Conservation (phyloP, 1,140 invertebrate species). For the Araneus ventricosus region DNA sequence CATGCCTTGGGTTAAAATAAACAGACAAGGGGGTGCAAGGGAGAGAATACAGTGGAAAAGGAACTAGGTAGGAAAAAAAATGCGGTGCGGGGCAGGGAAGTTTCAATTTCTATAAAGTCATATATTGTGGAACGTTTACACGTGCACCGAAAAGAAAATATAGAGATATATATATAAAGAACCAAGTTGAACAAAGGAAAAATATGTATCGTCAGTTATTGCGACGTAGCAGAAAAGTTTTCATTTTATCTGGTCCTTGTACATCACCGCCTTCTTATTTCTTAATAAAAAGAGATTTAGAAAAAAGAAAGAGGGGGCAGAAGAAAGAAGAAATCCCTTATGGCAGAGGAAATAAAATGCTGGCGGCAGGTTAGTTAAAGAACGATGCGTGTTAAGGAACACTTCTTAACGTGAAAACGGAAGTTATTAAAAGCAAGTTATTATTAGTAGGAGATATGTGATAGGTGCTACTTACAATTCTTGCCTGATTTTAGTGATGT, state of each 20-base stretch:
- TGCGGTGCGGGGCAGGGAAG: neutral
- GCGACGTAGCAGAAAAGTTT: slow-evolving; percentile 44
- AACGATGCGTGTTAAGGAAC: neutral
- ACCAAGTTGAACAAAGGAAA: slow-evolving; percentile 2
- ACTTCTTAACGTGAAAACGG: neutral
- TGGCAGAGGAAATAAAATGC: neutral
- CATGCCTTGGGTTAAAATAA: slow-evolving; percentile 58
- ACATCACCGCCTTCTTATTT: neutral
- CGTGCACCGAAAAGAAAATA: neutral
- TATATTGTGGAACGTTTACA: slow-evolving; percentile 39
- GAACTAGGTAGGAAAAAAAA: neutral
- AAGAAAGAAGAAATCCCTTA: neutral
- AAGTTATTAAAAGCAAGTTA: slow-evolving; percentile 7
- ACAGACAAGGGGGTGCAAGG: neutral
- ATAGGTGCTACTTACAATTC: no score
- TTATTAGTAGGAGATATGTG: neutral
- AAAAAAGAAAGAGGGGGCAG: neutral
- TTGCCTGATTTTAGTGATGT: no score
- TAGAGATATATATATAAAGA: neutral
- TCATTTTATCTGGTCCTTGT: slow-evolving; percentile 30
- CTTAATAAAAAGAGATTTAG: slow-evolving; percentile 40
- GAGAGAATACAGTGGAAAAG: neutral
- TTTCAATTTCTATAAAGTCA: slow-evolving; percentile 15
- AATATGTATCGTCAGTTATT: slow-evolving; percentile 47
- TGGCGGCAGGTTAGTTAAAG: neutral